A percentile compares a stretch with the other conserved stretches of the same genome.
Conservation (phyloP, 2,113 vertebrate genomes). For the Corydoras sp. region DNA sequence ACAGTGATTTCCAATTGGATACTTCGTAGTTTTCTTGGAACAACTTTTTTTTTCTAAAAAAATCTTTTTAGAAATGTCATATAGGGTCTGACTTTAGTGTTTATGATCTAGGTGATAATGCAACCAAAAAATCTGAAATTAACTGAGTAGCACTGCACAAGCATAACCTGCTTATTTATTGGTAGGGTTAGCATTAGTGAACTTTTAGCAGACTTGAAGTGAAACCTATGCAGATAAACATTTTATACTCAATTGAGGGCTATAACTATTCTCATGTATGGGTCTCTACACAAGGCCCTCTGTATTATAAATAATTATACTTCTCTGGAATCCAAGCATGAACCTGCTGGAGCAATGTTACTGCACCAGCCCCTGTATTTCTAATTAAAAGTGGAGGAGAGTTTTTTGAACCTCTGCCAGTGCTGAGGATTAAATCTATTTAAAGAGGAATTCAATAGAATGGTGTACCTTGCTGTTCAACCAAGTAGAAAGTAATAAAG, state of each 20-base stretch:
- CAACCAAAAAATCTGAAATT: too few relatives aligned
- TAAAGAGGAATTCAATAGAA: conserved; percentile 63
- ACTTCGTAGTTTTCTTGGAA: too few relatives aligned
- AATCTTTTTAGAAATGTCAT: too few relatives aligned
- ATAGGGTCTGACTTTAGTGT: too few relatives aligned
- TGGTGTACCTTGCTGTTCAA: conserved; percentile 45
- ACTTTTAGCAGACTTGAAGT: conserved; percentile 2
- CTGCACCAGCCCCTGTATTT: conserved; percentile 59
- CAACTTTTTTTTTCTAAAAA: too few relatives aligned
- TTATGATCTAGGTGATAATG: too few relatives aligned
- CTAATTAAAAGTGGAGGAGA: conserved; percentile 67
- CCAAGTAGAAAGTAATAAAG: conserved; percentile 47
- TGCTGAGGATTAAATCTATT: conserved; percentile 55
- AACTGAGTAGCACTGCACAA: background rate
- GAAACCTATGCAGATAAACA: conserved; percentile 9
- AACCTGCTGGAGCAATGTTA: conserved; percentile 58
- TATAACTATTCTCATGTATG: conserved; percentile 12
- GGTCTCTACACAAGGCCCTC: conserved; percentile 19
- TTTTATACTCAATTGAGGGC: conserved; percentile 8
- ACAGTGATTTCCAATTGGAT: too few relatives aligned
- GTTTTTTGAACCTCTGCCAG: conserved; percentile 51
- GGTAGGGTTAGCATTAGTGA: background rate
- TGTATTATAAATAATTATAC: conserved; percentile 42
- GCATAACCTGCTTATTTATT: too few relatives aligned
- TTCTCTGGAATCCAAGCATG: conserved; percentile 60